Evolutionary conservation across 1,140 invertebrate genomes (phyloP).

Genomic region (Philopotamus ludificatus): DNA sequence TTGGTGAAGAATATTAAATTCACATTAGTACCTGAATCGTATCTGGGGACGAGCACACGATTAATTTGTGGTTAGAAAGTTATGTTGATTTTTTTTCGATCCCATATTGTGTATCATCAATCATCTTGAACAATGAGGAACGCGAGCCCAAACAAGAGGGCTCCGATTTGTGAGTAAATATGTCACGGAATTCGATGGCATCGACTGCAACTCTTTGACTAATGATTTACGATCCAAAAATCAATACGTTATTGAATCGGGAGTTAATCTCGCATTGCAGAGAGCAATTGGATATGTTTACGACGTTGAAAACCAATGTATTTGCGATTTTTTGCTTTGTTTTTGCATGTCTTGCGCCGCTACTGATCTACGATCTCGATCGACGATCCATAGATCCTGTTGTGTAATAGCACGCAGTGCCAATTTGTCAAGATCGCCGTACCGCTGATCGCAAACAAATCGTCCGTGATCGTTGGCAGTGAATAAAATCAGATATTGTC

Average conservation of each 20-base stretch:
- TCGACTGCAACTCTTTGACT: too few species aligned
- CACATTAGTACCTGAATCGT: not conserved
- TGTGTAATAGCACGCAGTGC: not conserved
- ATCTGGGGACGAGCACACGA: not conserved
- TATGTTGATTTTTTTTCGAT: not conserved
- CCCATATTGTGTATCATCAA: conserved; percentile 2
- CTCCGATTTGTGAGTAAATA: too few species aligned
- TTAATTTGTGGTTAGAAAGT: conserved; percentile 2
- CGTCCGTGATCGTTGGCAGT: conserved; percentile 10
- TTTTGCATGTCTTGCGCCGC: not conserved
- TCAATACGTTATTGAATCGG: too few species aligned
- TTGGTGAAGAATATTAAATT: conserved; percentile 2
- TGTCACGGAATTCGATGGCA: too few species aligned
- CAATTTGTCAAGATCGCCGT: conserved; percentile 23
- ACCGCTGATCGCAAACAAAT: conserved; percentile 21
- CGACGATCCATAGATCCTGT: not conserved
- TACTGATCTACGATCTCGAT: not conserved
- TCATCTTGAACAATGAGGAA: too few species aligned
- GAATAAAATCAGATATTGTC: too few species aligned
- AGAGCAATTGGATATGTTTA: too few species aligned
- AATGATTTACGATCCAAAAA: too few species aligned
- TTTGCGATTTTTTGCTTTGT: too few species aligned
- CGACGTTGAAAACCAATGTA: too few species aligned
- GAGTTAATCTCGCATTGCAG: too few species aligned
- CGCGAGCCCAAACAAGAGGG: too few species aligned